Percentiles rank a stretch among this genome's conserved stretches.
Evolutionary conservation across 2,113 vertebrate genomes (phyloP).

Genomic region (Hydrolagus affinis): DNA sequence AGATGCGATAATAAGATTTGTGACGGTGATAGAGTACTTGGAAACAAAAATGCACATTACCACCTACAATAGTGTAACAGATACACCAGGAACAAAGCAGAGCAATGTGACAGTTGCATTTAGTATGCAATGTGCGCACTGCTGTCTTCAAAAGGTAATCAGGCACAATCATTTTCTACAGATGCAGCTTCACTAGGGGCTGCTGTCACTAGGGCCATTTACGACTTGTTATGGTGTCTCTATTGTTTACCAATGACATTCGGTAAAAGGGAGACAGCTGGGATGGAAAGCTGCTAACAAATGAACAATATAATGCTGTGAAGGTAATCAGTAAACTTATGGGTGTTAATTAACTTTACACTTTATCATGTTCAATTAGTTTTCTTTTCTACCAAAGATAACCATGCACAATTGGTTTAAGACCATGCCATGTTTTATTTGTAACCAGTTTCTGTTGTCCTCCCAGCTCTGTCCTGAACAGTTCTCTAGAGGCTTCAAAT

Average conservation of each 20-base stretch:
- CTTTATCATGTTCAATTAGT: constrained; percentile 99
- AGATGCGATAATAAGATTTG: neutral
- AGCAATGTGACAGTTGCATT: constrained; percentile 65
- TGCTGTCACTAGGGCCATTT: constrained; percentile 79
- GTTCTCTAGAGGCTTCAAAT: constrained; percentile 70
- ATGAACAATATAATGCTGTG: constrained; percentile 78
- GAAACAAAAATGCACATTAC: neutral
- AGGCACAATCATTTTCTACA: constrained; percentile 93
- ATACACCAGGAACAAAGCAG: constrained; percentile 23
- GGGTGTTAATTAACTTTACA: constrained; percentile 99
- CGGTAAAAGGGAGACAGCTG: constrained; percentile 82
- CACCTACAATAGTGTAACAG: neutral
- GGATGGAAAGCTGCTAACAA: constrained; percentile 75
- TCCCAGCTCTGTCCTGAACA: constrained; percentile 67
- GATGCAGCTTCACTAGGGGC: constrained; percentile 84
- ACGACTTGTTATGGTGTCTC: constrained; percentile 77
- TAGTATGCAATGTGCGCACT: constrained; percentile 59
- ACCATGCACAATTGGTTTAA: constrained; percentile 76
- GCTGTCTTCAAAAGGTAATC: constrained; percentile 91
- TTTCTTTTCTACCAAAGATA: constrained; percentile 74
- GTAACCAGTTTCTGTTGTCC: constrained; percentile 79
- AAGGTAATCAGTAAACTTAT: constrained; percentile 96
- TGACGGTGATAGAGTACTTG: neutral
- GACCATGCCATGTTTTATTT: constrained; percentile 83
- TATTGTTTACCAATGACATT: constrained; percentile 81